Percentiles rank a stretch among this genome's conserved stretches.
Conservation (phyloP, 2,888 invertebrate genomes). For the Schizaphis graminum region DNA sequence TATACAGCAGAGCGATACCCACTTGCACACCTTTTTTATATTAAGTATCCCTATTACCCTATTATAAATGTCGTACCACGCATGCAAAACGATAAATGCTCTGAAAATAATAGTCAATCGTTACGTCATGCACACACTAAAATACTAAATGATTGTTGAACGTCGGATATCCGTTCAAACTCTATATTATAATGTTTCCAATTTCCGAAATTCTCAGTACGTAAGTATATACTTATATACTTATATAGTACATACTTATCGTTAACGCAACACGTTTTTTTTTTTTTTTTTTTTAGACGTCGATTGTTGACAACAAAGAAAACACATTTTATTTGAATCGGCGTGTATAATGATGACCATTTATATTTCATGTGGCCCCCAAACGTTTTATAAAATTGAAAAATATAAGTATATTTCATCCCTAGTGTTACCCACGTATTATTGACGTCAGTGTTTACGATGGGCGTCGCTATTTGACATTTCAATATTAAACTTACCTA, state of each 20-base stretch:
- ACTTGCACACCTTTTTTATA: too few species aligned
- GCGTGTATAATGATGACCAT: background rate
- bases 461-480: background rate
- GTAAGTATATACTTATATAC: background rate
- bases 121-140: too few species aligned
- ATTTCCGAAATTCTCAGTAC: background rate
- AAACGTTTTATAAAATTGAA: background rate
- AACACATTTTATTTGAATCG: background rate
- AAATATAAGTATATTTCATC: background rate
- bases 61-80: background rate
- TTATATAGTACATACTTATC: too few species aligned
- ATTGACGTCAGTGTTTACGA: background rate
- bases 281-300: background rate
- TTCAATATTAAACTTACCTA: background rate
- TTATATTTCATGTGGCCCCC: background rate
- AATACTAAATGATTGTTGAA: background rate
- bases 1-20: too few species aligned
- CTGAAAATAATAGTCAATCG: background rate
- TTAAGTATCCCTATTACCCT: background rate
- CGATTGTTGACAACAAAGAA: background rate
- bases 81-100: background rate
- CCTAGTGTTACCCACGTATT: background rate
- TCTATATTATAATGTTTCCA: background rate
- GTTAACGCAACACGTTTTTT: background rate
- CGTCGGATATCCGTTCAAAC: constrained; percentile 2